A percentile compares a stretch with the other conserved stretches of the same genome.
Conservation (phyloP, 1,140 invertebrate genomes). For the Rhizoglyphus robini region DNA sequence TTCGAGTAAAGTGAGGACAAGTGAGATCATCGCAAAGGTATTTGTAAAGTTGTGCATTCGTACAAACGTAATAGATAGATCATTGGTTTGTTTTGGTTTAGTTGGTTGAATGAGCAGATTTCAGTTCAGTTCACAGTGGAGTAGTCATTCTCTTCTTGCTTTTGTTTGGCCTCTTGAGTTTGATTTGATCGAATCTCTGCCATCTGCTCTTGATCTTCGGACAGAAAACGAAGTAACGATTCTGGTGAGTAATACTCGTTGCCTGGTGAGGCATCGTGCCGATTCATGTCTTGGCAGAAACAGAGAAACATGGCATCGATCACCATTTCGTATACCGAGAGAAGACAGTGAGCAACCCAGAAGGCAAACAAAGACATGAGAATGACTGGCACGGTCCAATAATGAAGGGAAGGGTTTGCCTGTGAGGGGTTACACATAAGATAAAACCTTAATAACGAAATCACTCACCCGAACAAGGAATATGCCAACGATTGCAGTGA, state of each 20-base stretch:
- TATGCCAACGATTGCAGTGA: constrained; percentile 53
- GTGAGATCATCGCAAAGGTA: too few species aligned
- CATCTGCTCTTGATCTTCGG: constrained; percentile 4
- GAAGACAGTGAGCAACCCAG: constrained; percentile 79
- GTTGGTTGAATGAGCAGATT: too few species aligned
- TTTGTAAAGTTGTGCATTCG: too few species aligned
- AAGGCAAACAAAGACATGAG: constrained; percentile 77
- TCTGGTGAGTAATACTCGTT: constrained; percentile 25
- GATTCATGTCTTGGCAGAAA: constrained; percentile 69
- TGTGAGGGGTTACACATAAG: constrained; percentile 1
- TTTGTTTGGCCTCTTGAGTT: background rate
- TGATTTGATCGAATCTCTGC: background rate
- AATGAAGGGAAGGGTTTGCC: constrained; percentile 25
- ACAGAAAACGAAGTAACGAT: constrained; percentile 9
- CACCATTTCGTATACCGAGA: constrained; percentile 92
- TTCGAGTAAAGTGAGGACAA: too few species aligned
- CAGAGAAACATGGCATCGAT: constrained; percentile 88
- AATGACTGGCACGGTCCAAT: constrained; percentile 60
- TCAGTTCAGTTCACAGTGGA: background rate
- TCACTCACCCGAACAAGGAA: constrained; percentile 35
- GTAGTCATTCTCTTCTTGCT: background rate
- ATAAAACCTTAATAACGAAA: background rate
- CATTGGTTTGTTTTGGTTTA: too few species aligned
- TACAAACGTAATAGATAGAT: too few species aligned
- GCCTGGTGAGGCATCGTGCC: constrained; percentile 49